Evolutionary conservation across 2,797 vertebrate species (phyloP), one percentile per base, ranked within the genome.

Genomic region (Siniperca scherzeri): DNA sequence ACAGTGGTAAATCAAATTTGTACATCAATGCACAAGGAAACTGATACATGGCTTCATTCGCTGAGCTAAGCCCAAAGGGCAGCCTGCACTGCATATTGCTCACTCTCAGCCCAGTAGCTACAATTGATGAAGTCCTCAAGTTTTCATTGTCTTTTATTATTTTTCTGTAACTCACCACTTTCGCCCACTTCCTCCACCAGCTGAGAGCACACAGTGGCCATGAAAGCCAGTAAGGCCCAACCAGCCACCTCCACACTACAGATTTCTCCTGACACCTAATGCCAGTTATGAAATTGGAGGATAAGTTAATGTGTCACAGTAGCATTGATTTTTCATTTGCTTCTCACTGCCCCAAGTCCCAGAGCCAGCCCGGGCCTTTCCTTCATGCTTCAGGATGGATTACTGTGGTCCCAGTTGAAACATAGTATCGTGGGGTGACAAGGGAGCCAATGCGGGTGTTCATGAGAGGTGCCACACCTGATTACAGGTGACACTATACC

Each of bases 301-400:
- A 95, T 95, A 95, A 94, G 94, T 95, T 95, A 94, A 95, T 95
- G 93, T 95, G 94, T 95, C 94, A 95, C 92, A 90, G 92, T 75
- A 82, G 81, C 93, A 95, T 95, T 93, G 94, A 95, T 95, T 95
- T 95, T 95, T 94, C 93, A 94, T 95, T 95, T 95, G 88, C 92
- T 86, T 91, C 90, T 91, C 78, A 80, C 90, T 90, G 90, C 86
- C 88, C 85, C 80, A 82, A 83, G 87, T 93, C 91, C 80, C 90
- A 88, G 73, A 89, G 85, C 84, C 87, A 82, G 88, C 78, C 78
- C 17, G 36, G 80, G 84, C 88, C 84, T 92, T 92, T 92, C 91
- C 90, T 90, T 85, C 83, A 87, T 74, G 89, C 89, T 92, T 93
- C 91, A 93, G 86, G 89, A 94, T 93, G 92, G 83, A 94, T 93